A percentile compares a stretch with the other conserved stretches of the same genome.
Evolutionary conservation across 2,113 vertebrate species (phyloP).

Genomic region (Cervus canadensis): DNA sequence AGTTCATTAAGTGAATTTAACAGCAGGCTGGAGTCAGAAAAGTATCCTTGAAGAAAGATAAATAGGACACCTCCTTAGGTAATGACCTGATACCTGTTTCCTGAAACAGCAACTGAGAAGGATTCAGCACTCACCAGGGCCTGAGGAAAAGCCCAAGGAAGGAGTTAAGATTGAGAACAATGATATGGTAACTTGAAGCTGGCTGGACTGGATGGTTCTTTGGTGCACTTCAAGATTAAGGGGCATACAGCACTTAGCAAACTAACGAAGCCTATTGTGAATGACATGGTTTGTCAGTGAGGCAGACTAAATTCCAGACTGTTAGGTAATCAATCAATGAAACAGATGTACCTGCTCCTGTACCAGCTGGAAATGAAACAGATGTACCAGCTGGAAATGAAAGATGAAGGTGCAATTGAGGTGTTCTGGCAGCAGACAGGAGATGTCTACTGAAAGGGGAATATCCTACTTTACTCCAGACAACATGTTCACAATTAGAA

Average conservation of each 20-base stretch:
- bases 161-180: background rate
- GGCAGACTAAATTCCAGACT: background rate
- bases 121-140: background rate
- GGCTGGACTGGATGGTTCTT: background rate
- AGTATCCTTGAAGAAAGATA: background rate
- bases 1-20: background rate
- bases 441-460: slow-evolving; percentile 82
- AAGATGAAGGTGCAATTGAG: background rate
- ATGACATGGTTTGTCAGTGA: background rate
- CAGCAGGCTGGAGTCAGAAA: background rate
- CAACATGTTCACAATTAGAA: slow-evolving; percentile 84
- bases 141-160: background rate
- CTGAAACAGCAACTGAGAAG: background rate
- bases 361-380: background rate
- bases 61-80: background rate
- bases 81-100: background rate
- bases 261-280: background rate
- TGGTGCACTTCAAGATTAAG: background rate
- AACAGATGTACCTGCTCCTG: background rate
- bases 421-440: background rate
- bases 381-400: background rate
- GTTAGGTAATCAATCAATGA: background rate
- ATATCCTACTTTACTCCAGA: slow-evolving; percentile 80
- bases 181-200: background rate
- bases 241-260: background rate